Percentiles rank a stretch among this genome's conserved stretches.
These are phyloP conservation scores for Hyles vespertilio DNA, from an alignment of 1,140 invertebrate genomes.

Conservation along the genomic window DNA sequence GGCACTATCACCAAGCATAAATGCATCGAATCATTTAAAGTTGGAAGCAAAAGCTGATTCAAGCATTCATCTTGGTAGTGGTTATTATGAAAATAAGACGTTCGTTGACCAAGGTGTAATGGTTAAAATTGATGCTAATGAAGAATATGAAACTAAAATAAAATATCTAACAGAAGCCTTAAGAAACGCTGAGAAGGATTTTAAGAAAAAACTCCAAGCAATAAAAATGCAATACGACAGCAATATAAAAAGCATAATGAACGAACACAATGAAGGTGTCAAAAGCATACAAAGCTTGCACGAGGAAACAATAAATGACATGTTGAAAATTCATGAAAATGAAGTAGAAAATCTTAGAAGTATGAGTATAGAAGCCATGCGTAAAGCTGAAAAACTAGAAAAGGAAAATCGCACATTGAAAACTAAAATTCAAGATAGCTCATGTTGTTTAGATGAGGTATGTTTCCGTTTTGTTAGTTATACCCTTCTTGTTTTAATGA, in stretches of 20 bases:
- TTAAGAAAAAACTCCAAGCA: slow-evolving; percentile 57
- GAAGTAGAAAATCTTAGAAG: slow-evolving; percentile 63
- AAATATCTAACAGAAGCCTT: slow-evolving; percentile 41
- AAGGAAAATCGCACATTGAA: slow-evolving; percentile 48
- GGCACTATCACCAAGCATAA: slow-evolving; percentile 10
- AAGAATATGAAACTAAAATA: slow-evolving; percentile 54
- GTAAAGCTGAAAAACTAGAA: slow-evolving; percentile 54
- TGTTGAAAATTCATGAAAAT: slow-evolving; percentile 60
- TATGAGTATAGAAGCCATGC: slow-evolving; percentile 63
- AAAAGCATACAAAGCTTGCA: slow-evolving; percentile 60
- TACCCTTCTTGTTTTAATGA: too few species aligned
- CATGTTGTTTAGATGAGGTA: slow-evolving; percentile 24
- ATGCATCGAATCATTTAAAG: slow-evolving; percentile 19
- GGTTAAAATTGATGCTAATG: slow-evolving; percentile 39
- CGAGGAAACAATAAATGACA: slow-evolving; percentile 57
- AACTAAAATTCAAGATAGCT: slow-evolving; percentile 28
- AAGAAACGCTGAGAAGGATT: slow-evolving; percentile 54
- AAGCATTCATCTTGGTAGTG: slow-evolving; percentile 17
- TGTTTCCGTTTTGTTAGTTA: too few species aligned
- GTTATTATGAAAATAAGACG: slow-evolving; percentile 20
- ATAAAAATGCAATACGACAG: slow-evolving; percentile 62
- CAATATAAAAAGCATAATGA: slow-evolving; percentile 61
- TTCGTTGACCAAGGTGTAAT: slow-evolving; percentile 36
- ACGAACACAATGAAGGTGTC: slow-evolving; percentile 63
- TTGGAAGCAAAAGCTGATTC: slow-evolving; percentile 24